Conservation (phyloP, 2,797 vertebrate genomes). For the Cossypha niveicapilla region DNA sequence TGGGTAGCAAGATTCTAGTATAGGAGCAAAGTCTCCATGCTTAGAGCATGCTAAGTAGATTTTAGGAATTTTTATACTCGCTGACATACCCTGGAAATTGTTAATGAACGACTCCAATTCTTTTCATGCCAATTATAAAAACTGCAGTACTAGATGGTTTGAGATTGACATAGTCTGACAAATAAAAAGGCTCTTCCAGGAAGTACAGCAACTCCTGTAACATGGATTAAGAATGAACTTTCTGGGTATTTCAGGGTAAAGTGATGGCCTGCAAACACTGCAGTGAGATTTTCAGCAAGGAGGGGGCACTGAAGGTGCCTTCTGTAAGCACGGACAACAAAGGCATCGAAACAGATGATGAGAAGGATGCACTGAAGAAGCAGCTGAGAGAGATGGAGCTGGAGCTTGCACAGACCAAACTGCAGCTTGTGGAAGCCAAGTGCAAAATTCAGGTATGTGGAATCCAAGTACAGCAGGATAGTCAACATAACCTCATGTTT, state of each 20-base stretch:
- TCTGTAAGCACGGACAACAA: constrained; percentile 71
- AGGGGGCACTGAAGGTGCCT: constrained; percentile 82
- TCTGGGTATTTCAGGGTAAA: constrained; percentile 81
- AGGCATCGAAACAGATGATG: constrained; percentile 82
- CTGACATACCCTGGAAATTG: neutral
- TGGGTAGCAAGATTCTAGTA: neutral
- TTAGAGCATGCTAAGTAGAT: neutral
- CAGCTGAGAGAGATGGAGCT: constrained; percentile 95
- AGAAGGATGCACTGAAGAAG: constrained; percentile 91
- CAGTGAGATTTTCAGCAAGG: constrained; percentile 90
- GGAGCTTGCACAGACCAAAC: constrained; percentile 96
- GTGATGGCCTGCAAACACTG: constrained; percentile 93
- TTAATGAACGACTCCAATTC: neutral
- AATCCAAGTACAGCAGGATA: neutral
- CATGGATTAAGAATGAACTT: neutral
- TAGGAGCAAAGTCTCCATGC: neutral
- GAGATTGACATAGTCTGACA: neutral
- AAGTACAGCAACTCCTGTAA: neutral
- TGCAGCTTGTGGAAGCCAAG: constrained; percentile 98
- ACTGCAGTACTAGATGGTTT: neutral
- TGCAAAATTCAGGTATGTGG: constrained; percentile 93
- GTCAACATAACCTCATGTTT: neutral
- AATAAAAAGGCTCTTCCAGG: neutral
- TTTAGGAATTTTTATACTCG: neutral
- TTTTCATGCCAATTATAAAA: neutral